Evolutionary conservation across 2,888 invertebrate species (phyloP).

Genomic region (Pomacea canaliculata): DNA sequence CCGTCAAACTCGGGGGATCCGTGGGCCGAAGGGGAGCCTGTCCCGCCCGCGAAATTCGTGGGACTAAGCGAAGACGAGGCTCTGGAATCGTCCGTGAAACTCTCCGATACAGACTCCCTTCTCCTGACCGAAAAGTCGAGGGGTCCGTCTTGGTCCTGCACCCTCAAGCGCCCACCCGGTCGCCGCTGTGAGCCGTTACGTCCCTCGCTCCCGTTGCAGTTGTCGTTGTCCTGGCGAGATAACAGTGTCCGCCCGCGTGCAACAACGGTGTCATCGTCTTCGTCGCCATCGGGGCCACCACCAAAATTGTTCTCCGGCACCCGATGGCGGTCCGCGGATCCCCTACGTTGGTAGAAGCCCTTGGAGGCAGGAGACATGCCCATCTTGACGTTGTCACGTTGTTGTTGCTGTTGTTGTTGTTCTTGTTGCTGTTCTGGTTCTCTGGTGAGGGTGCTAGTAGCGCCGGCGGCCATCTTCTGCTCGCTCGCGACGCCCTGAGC

Average conservation of each 20-base stretch:
- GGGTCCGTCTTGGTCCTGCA: slow-evolving; percentile 30
- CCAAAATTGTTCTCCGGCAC: not conserved
- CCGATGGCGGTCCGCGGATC: not conserved
- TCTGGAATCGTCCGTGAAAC: slow-evolving; percentile 32
- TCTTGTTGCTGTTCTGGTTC: not conserved
- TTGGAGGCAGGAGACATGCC: slow-evolving; percentile 4
- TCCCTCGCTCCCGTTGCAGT: not conserved
- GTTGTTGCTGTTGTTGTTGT: not conserved
- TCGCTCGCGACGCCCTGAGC: not conserved
- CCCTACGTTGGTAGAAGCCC: not conserved
- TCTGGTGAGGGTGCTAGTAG: not conserved
- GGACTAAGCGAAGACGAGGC: slow-evolving; percentile 30
- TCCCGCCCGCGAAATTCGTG: not conserved
- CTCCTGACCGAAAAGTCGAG: slow-evolving; percentile 34
- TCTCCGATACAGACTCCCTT: slow-evolving; percentile 33
- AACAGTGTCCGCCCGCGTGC: too few species aligned
- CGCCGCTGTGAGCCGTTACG: not conserved
- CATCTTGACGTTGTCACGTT: not conserved
- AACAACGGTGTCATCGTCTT: not conserved
- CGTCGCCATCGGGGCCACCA: not conserved
- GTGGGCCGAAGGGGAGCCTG: not conserved
- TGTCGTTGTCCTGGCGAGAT: not conserved
- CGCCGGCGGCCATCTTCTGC: not conserved
- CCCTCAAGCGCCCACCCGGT: not conserved
- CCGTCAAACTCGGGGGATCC: slow-evolving; percentile 8